These are phyloP conservation scores for Tetrax tetrax DNA, from an alignment of 2,113 vertebrate species.

Conservation along the genomic window DNA sequence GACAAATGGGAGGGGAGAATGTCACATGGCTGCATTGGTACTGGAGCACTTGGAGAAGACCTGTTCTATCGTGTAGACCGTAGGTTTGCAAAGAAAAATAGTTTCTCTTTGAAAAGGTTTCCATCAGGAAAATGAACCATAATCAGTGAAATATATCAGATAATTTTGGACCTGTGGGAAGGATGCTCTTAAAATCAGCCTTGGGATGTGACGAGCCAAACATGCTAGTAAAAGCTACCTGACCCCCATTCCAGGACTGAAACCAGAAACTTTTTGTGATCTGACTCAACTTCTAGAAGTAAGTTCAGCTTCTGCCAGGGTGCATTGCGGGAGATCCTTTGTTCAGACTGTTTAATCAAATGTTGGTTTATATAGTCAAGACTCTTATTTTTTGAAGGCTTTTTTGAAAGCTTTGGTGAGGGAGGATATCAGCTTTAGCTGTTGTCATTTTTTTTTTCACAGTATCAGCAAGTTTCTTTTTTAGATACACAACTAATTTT, in stretches of 20 bases:
- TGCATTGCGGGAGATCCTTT: background rate
- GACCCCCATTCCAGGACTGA: background rate
- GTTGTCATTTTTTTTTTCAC: background rate
- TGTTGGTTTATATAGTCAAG: background rate
- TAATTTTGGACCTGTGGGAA: background rate
- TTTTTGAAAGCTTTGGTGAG: background rate
- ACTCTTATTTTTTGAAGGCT: background rate
- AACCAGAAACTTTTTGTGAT: background rate
- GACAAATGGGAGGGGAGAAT: background rate
- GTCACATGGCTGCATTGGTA: background rate
- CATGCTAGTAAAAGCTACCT: background rate
- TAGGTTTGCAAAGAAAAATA: background rate
- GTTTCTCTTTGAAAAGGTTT: background rate
- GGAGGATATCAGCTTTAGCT: background rate
- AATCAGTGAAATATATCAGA: background rate
- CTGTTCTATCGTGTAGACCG: background rate
- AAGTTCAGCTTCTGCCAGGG: background rate
- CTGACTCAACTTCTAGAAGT: background rate
- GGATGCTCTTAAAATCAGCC: background rate
- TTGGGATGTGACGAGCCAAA: accelerated
- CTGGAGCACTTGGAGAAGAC: background rate
- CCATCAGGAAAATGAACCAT: background rate
- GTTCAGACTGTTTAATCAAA: background rate
- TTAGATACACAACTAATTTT: background rate
- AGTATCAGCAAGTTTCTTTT: background rate